Conservation (phyloP, 2,888 invertebrate species). For the Chromoteleia sp. region DNA sequence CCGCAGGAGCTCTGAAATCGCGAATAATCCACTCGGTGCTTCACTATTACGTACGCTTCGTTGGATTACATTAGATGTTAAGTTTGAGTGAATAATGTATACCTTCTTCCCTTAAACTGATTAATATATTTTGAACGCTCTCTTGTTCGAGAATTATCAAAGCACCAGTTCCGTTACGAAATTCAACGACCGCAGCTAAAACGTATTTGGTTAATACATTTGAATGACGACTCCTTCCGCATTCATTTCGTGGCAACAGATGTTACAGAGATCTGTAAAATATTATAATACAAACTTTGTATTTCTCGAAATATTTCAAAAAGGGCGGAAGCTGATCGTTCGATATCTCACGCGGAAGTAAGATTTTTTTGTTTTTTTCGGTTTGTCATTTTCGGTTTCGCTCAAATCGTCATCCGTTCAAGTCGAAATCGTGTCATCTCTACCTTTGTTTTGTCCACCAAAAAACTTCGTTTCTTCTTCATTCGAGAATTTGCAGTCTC, state of each 20-base stretch:
- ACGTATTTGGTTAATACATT: constrained; percentile 59
- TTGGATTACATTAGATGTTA: constrained; percentile 68
- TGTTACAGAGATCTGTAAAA: too few species aligned
- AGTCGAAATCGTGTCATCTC: too few species aligned
- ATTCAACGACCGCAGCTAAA: constrained; percentile 55
- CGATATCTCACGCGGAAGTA: too few species aligned
- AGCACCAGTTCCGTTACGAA: constrained; percentile 47
- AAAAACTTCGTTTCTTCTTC: too few species aligned
- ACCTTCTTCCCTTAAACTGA: constrained; percentile 66
- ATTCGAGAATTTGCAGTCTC: too few species aligned
- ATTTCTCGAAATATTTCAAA: too few species aligned
- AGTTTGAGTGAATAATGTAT: constrained; percentile 69
- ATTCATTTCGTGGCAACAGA: constrained; percentile 39
- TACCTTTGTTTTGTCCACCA: too few species aligned
- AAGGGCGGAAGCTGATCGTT: neutral
- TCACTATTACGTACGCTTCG: constrained; percentile 68
- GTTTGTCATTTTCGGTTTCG: too few species aligned
- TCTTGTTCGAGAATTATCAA: constrained; percentile 66
- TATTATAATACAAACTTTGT: too few species aligned
- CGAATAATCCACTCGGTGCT: constrained; percentile 70
- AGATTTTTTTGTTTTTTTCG: too few species aligned
- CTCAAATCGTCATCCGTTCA: too few species aligned
- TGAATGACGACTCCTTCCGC: constrained; percentile 54
- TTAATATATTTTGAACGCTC: constrained; percentile 69
- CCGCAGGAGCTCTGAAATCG: constrained; percentile 68